A percentile compares a stretch with the other conserved stretches of the same genome.
These are phyloP conservation scores for Myotis yumanensis DNA, from an alignment of 2,113 vertebrate genomes.

Conservation along the genomic window DNA sequence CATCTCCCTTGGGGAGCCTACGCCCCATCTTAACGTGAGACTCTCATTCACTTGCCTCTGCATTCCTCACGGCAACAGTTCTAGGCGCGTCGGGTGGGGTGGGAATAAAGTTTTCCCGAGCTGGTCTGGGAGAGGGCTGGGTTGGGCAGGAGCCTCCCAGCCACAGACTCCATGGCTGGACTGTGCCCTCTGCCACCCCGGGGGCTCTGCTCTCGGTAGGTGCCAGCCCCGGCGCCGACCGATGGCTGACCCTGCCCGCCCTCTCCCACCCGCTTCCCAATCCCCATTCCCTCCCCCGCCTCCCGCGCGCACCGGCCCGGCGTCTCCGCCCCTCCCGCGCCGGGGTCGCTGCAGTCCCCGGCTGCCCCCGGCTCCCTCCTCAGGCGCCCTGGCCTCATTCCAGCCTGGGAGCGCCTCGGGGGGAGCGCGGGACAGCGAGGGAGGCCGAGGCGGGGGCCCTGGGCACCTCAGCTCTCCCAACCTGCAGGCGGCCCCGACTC, in stretches of 20 bases:
- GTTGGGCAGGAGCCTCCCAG: neutral
- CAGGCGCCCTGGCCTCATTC: neutral
- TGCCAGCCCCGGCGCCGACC: neutral
- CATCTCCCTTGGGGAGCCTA: neutral
- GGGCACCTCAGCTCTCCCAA: neutral
- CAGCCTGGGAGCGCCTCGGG: slow-evolving; percentile 20
- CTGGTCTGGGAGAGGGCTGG: slow-evolving; percentile 26
- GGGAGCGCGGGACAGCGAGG: neutral
- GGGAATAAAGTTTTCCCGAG: slow-evolving; percentile 67
- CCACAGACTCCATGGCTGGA: neutral
- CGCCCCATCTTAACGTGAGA: neutral
- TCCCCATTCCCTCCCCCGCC: slow-evolving; percentile 60
- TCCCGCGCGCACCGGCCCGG: slow-evolving; percentile 18
- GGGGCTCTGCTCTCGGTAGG: neutral
- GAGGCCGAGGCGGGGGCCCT: slow-evolving; percentile 31
- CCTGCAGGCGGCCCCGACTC: slow-evolving; percentile 56
- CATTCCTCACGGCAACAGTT: neutral
- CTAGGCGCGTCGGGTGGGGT: slow-evolving; percentile 50
- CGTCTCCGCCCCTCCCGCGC: slow-evolving; percentile 61
- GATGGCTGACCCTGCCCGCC: slow-evolving; percentile 60
- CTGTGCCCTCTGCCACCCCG: neutral
- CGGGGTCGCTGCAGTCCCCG: slow-evolving; percentile 60
- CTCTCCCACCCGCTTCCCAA: slow-evolving; percentile 21
- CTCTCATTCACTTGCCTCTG: neutral
- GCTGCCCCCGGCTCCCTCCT: slow-evolving; percentile 30